These are phyloP conservation scores for Enteromius viviparus DNA, from an alignment of 2,797 vertebrate genomes.

Conservation along the genomic window DNA sequence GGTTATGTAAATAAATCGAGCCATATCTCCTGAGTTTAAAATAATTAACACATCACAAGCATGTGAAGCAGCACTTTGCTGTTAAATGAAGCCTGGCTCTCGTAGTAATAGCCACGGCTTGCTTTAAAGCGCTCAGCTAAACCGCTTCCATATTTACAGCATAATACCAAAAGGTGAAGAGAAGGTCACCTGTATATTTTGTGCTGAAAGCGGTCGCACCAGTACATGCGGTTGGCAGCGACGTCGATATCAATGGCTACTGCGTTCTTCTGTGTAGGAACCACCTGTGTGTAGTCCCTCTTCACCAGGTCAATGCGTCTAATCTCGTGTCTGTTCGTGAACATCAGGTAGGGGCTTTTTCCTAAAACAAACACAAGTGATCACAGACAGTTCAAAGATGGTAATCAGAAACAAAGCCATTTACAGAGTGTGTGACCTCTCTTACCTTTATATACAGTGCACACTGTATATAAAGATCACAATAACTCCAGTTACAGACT, in stretches of 20 bases:
- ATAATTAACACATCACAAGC: slow-evolving; percentile 32
- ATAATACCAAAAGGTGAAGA: not conserved
- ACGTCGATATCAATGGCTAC: slow-evolving; percentile 94
- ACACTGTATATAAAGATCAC: not conserved
- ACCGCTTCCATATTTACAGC: not conserved
- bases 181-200: slow-evolving; percentile 91
- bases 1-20: slow-evolving; percentile 33
- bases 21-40: slow-evolving; percentile 16
- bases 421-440: not conserved
- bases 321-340: slow-evolving; percentile 97
- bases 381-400: not conserved
- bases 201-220: slow-evolving; percentile 95
- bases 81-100: slow-evolving; percentile 15
- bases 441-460: not conserved
- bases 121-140: slow-evolving; percentile 6
- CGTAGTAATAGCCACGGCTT: not conserved
- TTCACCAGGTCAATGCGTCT: slow-evolving; percentile 92
- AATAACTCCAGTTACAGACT: not conserved
- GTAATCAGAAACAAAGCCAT: not conserved
- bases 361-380: slow-evolving; percentile 69
- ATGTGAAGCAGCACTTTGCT: slow-evolving; percentile 21
- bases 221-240: slow-evolving; percentile 91
- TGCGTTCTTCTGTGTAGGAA: slow-evolving; percentile 93
- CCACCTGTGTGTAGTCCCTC: slow-evolving; percentile 91
- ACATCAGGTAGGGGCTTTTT: slow-evolving; percentile 92